Conservation (phyloP, 2,888 invertebrate genomes). For the Philonicus albiceps region DNA sequence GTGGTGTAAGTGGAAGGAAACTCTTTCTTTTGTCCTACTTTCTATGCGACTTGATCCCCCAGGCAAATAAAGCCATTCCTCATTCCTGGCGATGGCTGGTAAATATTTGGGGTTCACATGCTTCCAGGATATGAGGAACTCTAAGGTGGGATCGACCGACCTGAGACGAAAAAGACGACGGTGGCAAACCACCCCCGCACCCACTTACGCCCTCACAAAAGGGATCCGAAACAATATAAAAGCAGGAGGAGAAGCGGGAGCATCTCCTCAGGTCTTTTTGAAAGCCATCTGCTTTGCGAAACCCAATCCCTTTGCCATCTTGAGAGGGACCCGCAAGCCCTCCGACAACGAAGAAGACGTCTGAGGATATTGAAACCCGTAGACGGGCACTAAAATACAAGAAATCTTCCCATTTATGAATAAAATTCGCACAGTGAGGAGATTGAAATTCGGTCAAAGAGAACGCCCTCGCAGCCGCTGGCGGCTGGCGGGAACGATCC, state of each 20-base stretch:
- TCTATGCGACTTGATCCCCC: not conserved
- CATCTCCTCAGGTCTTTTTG: not conserved
- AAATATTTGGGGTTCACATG: not conserved
- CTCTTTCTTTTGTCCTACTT: not conserved
- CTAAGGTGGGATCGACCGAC: not conserved
- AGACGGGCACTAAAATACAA: slow-evolving; percentile 25
- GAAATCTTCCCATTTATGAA: slow-evolving; percentile 22
- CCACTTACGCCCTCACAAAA: not conserved
- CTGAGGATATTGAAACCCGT: slow-evolving; percentile 1
- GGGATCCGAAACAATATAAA: not conserved
- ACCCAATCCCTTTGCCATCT: not conserved
- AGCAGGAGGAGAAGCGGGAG: not conserved
- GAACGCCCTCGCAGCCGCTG: not conserved
- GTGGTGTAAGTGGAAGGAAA: not conserved
- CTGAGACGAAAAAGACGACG: not conserved
- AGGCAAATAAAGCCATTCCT: not conserved
- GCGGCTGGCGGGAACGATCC: not conserved
- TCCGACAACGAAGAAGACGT: not conserved
- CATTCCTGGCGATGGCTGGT: not conserved
- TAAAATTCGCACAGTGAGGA: slow-evolving; percentile 10
- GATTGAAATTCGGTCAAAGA: slow-evolving; percentile 30
- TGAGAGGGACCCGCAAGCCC: not conserved
- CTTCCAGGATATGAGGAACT: not conserved
- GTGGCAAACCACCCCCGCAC: not conserved
- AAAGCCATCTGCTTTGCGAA: not conserved